Conservation (phyloP, 2,113 vertebrate genomes). For the Chaetura pelagica region DNA sequence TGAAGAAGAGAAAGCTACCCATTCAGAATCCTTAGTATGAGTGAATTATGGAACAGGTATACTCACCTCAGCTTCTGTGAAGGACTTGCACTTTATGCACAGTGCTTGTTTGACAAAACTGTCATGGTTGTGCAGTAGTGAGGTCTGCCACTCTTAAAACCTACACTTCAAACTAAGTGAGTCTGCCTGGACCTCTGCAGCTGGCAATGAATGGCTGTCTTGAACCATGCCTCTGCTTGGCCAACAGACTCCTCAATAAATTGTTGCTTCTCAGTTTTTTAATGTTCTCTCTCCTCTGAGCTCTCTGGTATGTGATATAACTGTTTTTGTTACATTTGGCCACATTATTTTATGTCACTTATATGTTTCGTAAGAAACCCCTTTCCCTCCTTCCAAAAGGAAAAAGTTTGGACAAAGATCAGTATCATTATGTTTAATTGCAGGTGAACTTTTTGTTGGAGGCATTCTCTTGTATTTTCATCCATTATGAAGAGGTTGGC, state of each 20-base stretch:
- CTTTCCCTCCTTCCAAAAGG: not conserved
- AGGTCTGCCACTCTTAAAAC: not conserved
- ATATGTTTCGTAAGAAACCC: not conserved
- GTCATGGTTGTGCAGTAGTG: not conserved
- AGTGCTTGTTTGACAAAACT: not conserved
- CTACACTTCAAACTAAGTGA: not conserved
- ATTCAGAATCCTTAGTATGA: not conserved
- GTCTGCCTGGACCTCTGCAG: not conserved
- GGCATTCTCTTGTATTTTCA: not conserved
- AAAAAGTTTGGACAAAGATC: not conserved
- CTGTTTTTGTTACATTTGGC: not conserved
- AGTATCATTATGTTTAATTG: not conserved
- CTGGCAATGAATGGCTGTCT: not conserved
- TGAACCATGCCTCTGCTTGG: not conserved
- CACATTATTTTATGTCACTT: not conserved
- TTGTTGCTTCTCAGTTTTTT: not conserved
- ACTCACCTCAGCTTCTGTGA: not conserved
- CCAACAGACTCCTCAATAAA: not conserved
- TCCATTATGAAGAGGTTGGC: not conserved
- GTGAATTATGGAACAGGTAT: not conserved
- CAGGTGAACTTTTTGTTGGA: not conserved
- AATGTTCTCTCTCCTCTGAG: not conserved
- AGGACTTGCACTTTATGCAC: not conserved
- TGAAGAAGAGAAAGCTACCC: not conserved
- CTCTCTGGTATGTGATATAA: not conserved